Evolutionary conservation across 2,888 invertebrate genomes (phyloP).

Genomic region (Eurytoma adleriae): DNA sequence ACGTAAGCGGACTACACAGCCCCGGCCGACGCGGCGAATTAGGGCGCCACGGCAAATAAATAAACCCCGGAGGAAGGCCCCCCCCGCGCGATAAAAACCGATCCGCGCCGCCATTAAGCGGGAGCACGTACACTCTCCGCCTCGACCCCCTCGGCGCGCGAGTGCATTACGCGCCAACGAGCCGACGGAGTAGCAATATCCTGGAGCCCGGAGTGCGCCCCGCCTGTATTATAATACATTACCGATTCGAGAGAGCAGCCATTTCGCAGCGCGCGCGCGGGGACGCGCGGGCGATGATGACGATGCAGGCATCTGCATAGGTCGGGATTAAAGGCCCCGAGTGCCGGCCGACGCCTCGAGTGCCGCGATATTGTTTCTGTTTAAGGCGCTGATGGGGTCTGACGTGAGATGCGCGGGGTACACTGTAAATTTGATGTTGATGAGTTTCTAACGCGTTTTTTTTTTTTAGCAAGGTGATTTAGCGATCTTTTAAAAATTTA

Average conservation of each 20-base stretch:
- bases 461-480: too few species aligned
- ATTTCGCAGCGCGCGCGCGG: not conserved
- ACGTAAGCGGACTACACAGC: not conserved
- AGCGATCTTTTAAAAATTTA: too few species aligned
- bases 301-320: not conserved
- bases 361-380: too few species aligned
- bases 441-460: too few species aligned
- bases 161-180: conserved; percentile 76
- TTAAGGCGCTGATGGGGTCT: too few species aligned
- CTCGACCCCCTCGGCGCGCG: conserved; percentile 53
- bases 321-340: too few species aligned
- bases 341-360: too few species aligned
- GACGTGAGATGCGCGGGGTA: not conserved
- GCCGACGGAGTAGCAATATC: conserved; percentile 75
- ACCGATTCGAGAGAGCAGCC: conserved; percentile 71
- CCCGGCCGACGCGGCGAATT: not conserved
- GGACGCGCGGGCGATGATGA: not conserved
- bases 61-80: not conserved
- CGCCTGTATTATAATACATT: conserved; percentile 75
- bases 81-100: conserved; percentile 18
- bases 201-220: conserved; percentile 66
- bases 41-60: not conserved
- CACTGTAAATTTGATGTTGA: not conserved
- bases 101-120: conserved; percentile 32
- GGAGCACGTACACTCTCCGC: conserved; percentile 16